Evolutionary conservation across 2,113 vertebrate genomes (phyloP), one percentile per base, ranked within the genome.

Genomic region (Dasyprocta punctata): DNA sequence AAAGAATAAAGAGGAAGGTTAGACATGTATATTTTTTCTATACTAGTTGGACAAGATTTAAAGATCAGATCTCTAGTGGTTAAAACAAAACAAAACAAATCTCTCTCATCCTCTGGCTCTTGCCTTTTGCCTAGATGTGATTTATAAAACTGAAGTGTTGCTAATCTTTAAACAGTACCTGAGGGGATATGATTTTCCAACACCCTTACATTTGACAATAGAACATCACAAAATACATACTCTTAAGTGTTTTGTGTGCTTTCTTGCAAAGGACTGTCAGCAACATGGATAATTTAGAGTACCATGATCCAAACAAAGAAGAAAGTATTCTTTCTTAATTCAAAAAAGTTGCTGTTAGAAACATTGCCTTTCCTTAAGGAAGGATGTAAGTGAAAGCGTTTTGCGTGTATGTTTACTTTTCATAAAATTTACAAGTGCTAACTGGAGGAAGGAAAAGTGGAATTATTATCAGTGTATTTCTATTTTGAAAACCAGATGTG

Each of bases 51-150:
- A 95, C 90, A 96, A 94, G 92, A 90, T 26, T 78, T 97, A 96
- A 91, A 71, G 60, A 94, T 94, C 11, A 3, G 52, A 80, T 98
- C 94, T 89, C 94, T 54, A 0, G 73, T 81, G 93, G 52, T 28
- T 71, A 94, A 94, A 96, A 88, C 80, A 97, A 98, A 98, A 96
- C 52, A 94, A 92, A 95, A 77, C 85, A 94, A 86, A 61, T 92
- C 94, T 93, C 47, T 95, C 71, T 87, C 84, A 14, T 89, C 63
- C 75, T 78, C 56, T 86, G 49, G 63, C 81, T 92, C 65, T 89
- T 97, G 95, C 71, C 92, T 92, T 92, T 95, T 89, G 22, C 92
- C 60, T 92, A 67, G 54, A 49, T 65, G 36, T 84, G 88, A 96
- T 95, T 98, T 95, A 92, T 89, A 90, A 92, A 96, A 80, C 81